Base-by-base conservation (phyloP, 2,113 vertebrate genomes). In the Tinamus guttatus region DNA sequence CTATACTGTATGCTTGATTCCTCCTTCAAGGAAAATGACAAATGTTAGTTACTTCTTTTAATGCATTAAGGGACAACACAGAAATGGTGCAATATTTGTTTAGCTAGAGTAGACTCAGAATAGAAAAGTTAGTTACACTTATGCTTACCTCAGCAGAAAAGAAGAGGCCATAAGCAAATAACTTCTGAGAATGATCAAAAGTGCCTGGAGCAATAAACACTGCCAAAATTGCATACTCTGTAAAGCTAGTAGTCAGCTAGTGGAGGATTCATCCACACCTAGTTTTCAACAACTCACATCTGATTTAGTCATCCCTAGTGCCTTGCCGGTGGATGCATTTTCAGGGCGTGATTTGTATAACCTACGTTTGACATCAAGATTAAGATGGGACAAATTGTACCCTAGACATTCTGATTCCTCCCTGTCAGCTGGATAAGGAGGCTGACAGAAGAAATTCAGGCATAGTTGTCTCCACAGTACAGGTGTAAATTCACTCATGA, bases 21-120 rank as follows among this genome's bases (percentile, higher is more conserved):
- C 67, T 21, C 89, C 34, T 24, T 81, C 79, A 71, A 90, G 56
- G 30, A 86, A 90, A 91, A 70, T 65, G 69, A 84, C 77, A 84
- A 56, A 86, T 92, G 45, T 52, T 79, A 51, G 59, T 51, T 27
- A 51, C 20, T 18, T 51, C 28, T 40, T 92, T 84, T 79, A 78
- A 86, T 76, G 13, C 56, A 92, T 11, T 56, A 58, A 75, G 41
- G 73, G 34, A 65, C 65, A 78, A 34, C 38, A 58, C 7, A 49
- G 18, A 28, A 47, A 68, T 40, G 12, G 38, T 84, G 43, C 38
- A 69, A 71, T 67, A 74, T 93, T 79, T 87, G 58, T 89, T 56
- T 76, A 11, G 36, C 71, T 93, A 68, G 90, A 60, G 38, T 27
- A 84, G 36, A 51, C 19, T 86, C 14, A 36, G 51, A 94, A 30